phyloP scores from a whole-genome alignment of 1,140 invertebrate genomes.

The Cyclargus thomasi region DNA sequence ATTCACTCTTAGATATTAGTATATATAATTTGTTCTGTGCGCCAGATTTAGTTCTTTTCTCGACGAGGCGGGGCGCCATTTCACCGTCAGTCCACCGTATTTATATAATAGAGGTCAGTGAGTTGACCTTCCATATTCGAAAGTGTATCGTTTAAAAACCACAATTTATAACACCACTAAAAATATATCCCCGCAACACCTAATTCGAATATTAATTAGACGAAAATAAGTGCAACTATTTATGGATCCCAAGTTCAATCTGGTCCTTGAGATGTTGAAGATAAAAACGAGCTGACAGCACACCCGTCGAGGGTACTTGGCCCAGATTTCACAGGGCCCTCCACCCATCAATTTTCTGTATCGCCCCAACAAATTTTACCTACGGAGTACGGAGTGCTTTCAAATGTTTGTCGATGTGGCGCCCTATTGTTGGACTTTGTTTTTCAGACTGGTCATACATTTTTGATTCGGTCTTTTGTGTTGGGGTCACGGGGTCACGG shows the following conservation, averaged over 20 bases:
- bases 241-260: slow-evolving; percentile 34
- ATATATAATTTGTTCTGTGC: no score
- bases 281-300: slow-evolving; percentile 47
- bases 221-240: slow-evolving; percentile 30
- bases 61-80: no score
- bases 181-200: background rate
- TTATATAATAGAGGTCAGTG: no score
- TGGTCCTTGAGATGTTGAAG: slow-evolving; percentile 32
- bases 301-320: slow-evolving; percentile 35
- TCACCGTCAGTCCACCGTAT: no score
- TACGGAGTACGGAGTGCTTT: slow-evolving; percentile 31
- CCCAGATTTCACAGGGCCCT: slow-evolving; percentile 39
- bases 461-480: no score
- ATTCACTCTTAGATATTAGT: no score
- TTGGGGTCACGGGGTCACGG: no score
- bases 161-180: background rate
- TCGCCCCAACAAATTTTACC: slow-evolving; percentile 39
- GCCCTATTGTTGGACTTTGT: slow-evolving; percentile 18
- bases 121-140: no score
- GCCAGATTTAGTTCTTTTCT: no score
- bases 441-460: background rate
- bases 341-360: slow-evolving; percentile 46
- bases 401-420: slow-evolving; percentile 32
- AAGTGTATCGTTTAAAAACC: no score
- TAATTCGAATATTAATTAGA: slow-evolving; percentile 12